These are phyloP conservation scores for Myathropa florea DNA, from an alignment of 2,888 invertebrate species.

Conservation along the genomic window DNA sequence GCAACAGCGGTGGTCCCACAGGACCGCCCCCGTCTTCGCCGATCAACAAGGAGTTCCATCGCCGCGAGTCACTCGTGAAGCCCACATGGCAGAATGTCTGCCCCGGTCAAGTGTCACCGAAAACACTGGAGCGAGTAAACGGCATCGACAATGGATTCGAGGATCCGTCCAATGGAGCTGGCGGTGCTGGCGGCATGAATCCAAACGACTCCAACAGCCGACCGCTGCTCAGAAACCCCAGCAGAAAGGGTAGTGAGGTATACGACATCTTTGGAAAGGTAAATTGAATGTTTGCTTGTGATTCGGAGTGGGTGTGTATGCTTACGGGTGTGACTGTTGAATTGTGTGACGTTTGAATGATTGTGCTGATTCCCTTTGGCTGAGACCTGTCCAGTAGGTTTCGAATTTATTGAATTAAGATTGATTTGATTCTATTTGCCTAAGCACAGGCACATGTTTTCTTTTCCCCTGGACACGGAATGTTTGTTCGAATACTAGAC, in stretches of 20 bases:
- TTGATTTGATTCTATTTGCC: background rate
- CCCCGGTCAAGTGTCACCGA: slow-evolving; percentile 79
- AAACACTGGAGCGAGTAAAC: slow-evolving; percentile 79
- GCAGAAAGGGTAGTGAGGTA: slow-evolving; percentile 73
- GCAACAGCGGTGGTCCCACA: slow-evolving; percentile 32
- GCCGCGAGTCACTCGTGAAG: slow-evolving; percentile 80
- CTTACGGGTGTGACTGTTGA: background rate
- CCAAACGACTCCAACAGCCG: slow-evolving; percentile 35
- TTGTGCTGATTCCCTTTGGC: too few species aligned
- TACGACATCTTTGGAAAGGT: slow-evolving; percentile 79
- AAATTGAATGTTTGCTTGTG: slow-evolving; percentile 67
- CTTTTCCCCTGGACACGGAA: background rate
- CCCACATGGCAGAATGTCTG: slow-evolving; percentile 81
- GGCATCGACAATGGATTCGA: slow-evolving; percentile 75
- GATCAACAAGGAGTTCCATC: slow-evolving; percentile 70
- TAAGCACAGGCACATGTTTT: background rate
- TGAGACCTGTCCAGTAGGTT: background rate
- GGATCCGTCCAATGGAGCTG: slow-evolving; percentile 74
- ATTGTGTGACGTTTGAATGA: slow-evolving; percentile 1
- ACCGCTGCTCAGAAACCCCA: slow-evolving; percentile 61
- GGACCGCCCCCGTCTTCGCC: slow-evolving; percentile 48
- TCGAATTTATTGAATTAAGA: background rate
- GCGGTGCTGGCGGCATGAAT: slow-evolving; percentile 69
- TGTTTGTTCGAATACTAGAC: background rate
- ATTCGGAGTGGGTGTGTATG: background rate